A percentile compares a stretch with the other conserved stretches of the same genome.
phyloP scores from a whole-genome alignment of 1,140 invertebrate genomes.

The Cydia pomonella region DNA sequence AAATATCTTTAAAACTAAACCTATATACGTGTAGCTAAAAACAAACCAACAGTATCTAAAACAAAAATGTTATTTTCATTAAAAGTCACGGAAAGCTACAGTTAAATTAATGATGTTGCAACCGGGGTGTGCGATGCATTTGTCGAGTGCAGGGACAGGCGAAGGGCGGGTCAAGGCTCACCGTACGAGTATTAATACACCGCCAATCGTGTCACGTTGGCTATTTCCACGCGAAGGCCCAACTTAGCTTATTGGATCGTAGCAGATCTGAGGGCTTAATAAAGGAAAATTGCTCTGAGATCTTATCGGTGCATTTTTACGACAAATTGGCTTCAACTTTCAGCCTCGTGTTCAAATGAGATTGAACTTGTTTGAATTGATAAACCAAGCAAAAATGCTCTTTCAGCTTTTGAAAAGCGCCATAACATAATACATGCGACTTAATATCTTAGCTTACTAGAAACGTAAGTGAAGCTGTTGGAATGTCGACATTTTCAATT shows the following conservation, averaged over 20 bases:
- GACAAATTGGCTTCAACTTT: slow-evolving; percentile 14
- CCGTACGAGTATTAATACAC: slow-evolving; percentile 32
- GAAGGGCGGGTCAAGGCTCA: slow-evolving; percentile 35
- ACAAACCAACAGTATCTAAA: not conserved
- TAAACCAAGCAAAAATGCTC: not conserved
- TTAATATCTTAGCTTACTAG: not conserved
- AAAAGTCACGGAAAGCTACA: slow-evolving; percentile 16
- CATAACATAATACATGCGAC: not conserved
- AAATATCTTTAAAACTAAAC: too few relatives aligned
- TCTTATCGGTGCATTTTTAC: slow-evolving; percentile 25
- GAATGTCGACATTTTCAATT: slow-evolving; percentile 22
- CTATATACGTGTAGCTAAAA: too few relatives aligned
- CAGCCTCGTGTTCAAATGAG: not conserved
- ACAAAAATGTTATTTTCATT: slow-evolving; percentile 20
- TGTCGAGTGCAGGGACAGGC: slow-evolving; percentile 27
- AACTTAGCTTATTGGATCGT: slow-evolving; percentile 24
- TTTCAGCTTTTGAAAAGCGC: not conserved
- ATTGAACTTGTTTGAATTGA: not conserved
- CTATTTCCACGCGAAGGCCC: slow-evolving; percentile 52
- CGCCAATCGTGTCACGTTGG: slow-evolving; percentile 46
- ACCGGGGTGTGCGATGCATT: slow-evolving; percentile 13
- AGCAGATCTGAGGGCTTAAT: slow-evolving; percentile 19
- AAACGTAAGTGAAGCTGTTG: not conserved
- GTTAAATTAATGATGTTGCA: slow-evolving; percentile 27
- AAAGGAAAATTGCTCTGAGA: slow-evolving; percentile 29